Evolutionary conservation across 1,140 invertebrate species (phyloP).

Genomic region (Heliconius hewitsoni): DNA sequence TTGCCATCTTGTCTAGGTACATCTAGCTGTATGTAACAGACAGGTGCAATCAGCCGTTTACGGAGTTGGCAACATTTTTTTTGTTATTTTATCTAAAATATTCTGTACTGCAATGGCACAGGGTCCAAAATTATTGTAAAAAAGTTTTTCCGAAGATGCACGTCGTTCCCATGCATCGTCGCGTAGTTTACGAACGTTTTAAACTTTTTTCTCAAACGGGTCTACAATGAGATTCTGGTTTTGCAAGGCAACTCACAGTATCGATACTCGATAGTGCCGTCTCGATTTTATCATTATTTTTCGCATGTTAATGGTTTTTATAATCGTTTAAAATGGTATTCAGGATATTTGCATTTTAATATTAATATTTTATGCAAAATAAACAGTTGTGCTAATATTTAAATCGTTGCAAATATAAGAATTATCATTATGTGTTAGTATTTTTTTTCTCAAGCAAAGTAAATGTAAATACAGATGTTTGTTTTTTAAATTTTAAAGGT

Average conservation of each 20-base stretch:
- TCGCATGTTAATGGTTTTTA: constrained; percentile 34
- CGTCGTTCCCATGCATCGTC: constrained; percentile 73
- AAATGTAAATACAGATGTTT: neutral
- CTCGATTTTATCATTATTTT: constrained; percentile 56
- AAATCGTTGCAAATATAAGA: neutral
- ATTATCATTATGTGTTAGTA: neutral
- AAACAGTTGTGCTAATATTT: neutral
- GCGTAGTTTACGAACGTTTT: constrained; percentile 67
- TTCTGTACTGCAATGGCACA: constrained; percentile 52
- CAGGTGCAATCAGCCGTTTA: constrained; percentile 71
- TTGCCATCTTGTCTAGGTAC: constrained; percentile 37
- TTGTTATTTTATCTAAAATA: constrained; percentile 51
- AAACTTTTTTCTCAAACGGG: constrained; percentile 70
- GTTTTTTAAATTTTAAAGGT: neutral
- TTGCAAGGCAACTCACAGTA: constrained; percentile 73
- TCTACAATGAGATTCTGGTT: constrained; percentile 80
- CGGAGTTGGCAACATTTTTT: constrained; percentile 58
- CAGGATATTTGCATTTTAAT: neutral
- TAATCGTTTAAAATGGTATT: neutral
- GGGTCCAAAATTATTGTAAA: constrained; percentile 55
- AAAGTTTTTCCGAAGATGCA: constrained; percentile 55
- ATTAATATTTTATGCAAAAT: neutral
- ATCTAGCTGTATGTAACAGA: constrained; percentile 59
- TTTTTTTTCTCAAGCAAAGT: neutral
- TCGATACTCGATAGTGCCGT: constrained; percentile 60